These are phyloP conservation scores for Carduelis carduelis DNA, from an alignment of 2,797 vertebrate genomes.

Conservation along the genomic window DNA sequence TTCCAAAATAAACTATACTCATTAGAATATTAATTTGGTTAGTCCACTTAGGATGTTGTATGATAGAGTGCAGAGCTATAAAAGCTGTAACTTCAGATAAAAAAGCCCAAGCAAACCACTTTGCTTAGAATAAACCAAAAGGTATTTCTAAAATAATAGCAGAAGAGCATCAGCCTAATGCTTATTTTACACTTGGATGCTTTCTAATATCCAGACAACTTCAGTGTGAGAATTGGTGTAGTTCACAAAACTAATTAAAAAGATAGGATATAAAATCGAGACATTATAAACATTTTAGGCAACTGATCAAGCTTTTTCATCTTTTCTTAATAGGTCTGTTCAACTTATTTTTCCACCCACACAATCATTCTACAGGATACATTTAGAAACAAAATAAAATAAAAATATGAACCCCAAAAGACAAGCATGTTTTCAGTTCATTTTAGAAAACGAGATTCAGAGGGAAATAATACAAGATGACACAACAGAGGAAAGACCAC, in stretches of 20 bases:
- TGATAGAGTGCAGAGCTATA: background rate
- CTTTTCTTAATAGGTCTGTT: conserved; percentile 48
- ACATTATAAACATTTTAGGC: conserved; percentile 23
- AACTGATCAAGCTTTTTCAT: conserved; percentile 30
- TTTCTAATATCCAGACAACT: conserved; percentile 33
- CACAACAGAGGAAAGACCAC: background rate
- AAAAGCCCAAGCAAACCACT: background rate
- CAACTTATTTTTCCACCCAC: conserved; percentile 20
- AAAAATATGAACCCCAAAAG: background rate
- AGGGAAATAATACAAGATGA: background rate
- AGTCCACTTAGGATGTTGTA: background rate
- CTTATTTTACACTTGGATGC: conserved; percentile 54
- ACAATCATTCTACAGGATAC: background rate
- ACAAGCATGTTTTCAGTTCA: background rate
- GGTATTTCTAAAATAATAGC: conserved; percentile 35
- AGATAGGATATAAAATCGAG: conserved; percentile 14
- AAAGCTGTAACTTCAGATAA: background rate
- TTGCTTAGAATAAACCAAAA: background rate
- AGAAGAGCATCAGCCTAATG: conserved; percentile 4
- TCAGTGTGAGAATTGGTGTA: background rate
- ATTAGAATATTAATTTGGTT: background rate
- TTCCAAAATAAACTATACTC: background rate
- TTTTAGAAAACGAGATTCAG: background rate
- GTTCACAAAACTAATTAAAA: conserved; percentile 47
- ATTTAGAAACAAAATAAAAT: conserved; percentile 28